Evolutionary conservation across 2,797 vertebrate genomes (phyloP).

Genomic region (Novumbra hubbsi): DNA sequence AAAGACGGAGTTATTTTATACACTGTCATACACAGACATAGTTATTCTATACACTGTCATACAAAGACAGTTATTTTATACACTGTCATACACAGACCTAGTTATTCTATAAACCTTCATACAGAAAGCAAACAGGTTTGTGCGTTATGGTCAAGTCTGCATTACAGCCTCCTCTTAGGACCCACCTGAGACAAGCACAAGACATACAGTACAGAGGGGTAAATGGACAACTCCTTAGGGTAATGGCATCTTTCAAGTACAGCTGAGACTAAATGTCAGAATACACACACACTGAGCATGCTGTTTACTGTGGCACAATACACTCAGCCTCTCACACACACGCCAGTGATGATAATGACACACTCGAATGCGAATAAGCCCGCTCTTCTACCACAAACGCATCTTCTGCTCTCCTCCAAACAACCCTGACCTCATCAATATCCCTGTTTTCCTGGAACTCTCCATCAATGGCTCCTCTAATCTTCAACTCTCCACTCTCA

Average conservation of each 20-base stretch:
- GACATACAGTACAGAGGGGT: conserved; percentile 29
- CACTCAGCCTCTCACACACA: not conserved
- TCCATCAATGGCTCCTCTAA: not conserved
- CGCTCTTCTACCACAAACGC: not conserved
- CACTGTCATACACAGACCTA: conserved; percentile 45
- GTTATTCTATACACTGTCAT: conserved; percentile 52
- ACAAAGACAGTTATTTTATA: conserved; percentile 35
- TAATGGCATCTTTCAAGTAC: conserved; percentile 15
- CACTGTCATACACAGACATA: too few species aligned
- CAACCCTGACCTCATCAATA: conserved; percentile 4
- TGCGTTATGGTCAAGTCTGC: conserved; percentile 65
- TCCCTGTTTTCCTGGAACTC: not conserved
- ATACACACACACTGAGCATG: conserved; percentile 60
- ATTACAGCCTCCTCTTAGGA: conserved; percentile 63
- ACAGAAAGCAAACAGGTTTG: conserved; percentile 52
- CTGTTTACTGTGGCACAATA: conserved; percentile 48
- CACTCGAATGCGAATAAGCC: not conserved
- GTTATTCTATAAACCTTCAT: conserved; percentile 52
- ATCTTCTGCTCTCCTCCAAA: too few species aligned
- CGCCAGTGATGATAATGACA: not conserved
- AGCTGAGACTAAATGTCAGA: conserved; percentile 64
- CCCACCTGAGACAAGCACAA: conserved; percentile 52
- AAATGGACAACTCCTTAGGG: conserved; percentile 33
- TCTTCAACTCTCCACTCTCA: not conserved
- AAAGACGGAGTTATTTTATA: too few species aligned